phyloP scores from a whole-genome alignment of 2,113 vertebrate genomes.

The Steatornis caripensis region DNA sequence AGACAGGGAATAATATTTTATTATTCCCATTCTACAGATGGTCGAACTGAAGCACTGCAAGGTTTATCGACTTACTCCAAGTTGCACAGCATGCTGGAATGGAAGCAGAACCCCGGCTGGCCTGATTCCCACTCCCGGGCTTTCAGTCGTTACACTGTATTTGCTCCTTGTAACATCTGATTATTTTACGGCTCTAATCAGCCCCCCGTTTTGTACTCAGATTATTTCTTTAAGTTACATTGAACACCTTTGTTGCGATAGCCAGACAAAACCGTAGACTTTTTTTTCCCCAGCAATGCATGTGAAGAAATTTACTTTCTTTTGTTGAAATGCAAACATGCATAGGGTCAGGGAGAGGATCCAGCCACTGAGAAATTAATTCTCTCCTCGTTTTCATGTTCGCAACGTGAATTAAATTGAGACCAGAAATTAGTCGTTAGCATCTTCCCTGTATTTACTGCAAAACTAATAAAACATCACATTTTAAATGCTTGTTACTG shows the following conservation, averaged over 20 bases:
- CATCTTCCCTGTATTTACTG: background rate
- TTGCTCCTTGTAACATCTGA: conserved; percentile 34
- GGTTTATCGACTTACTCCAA: conserved; percentile 62
- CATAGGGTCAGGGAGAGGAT: background rate
- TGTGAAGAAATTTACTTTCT: background rate
- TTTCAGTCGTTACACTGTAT: background rate
- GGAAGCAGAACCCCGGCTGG: conserved; percentile 62
- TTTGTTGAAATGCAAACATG: background rate
- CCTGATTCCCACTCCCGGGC: conserved; percentile 24
- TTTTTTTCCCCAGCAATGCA: background rate
- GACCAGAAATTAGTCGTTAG: background rate
- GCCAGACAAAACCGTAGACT: background rate
- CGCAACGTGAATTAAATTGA: conserved; percentile 1
- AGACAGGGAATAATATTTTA: conserved; percentile 65
- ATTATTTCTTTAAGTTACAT: background rate
- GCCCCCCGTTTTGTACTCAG: background rate
- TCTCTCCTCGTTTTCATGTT: background rate
- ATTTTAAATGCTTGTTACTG: background rate
- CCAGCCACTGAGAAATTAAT: background rate
- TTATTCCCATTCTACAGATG: conserved; percentile 57
- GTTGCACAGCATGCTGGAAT: conserved; percentile 48
- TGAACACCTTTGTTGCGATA: background rate
- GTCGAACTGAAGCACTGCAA: conserved; percentile 34
- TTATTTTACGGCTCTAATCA: conserved; percentile 45
- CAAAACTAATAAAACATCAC: background rate